Evolutionary conservation across 1,140 invertebrate species (phyloP).

Genomic region (Steinernema khuongi): DNA sequence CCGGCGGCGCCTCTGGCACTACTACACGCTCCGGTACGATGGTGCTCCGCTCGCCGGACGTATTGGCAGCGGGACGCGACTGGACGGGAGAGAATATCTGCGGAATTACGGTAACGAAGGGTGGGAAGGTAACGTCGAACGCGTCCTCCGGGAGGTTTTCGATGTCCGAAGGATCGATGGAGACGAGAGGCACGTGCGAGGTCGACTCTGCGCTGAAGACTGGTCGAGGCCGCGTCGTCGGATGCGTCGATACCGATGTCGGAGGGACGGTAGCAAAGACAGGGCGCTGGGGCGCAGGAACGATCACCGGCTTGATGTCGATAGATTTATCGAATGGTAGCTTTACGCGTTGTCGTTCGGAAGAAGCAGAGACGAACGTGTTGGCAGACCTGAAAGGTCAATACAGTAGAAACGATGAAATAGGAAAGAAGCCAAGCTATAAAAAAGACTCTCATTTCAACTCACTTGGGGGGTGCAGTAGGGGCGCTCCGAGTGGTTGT

Average conservation of each 20-base stretch:
- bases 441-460: no score
- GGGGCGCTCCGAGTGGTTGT: conserved; percentile 12
- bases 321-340: background rate
- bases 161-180: conserved; percentile 41
- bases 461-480: background rate
- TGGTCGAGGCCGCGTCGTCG: conserved; percentile 19
- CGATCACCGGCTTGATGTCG: background rate
- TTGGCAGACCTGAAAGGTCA: no score
- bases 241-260: background rate
- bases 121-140: conserved; percentile 48
- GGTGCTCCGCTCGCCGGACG: background rate
- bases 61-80: background rate
- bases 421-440: no score
- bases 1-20: background rate
- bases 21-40: background rate
- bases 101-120: conserved; percentile 42
- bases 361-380: background rate
- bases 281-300: background rate
- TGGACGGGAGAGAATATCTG: conserved; percentile 17
- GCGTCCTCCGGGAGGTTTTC: conserved; percentile 51
- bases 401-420: no score
- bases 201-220: conserved; percentile 23
- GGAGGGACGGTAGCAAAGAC: background rate
- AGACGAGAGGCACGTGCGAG: conserved; percentile 34
- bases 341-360: background rate